These are phyloP conservation scores for Eupithecia abbreviata DNA, from an alignment of 2,888 invertebrate species.

Conservation along the genomic window DNA sequence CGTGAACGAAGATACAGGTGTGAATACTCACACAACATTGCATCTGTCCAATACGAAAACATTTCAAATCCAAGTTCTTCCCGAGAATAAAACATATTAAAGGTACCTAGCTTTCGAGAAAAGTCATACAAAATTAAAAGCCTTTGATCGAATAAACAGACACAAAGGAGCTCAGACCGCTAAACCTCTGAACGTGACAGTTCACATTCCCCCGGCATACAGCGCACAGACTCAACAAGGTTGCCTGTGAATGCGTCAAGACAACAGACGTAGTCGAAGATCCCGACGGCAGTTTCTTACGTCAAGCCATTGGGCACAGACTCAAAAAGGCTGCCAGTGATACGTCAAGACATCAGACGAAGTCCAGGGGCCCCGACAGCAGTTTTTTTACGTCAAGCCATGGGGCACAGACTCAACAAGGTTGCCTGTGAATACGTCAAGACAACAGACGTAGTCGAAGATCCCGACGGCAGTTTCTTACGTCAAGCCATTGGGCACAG, in stretches of 20 bases:
- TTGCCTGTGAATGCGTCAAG: constrained; percentile 37
- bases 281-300: constrained; percentile 8
- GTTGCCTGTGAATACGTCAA: constrained; percentile 38
- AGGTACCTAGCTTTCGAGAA: background rate
- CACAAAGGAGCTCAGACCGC: constrained; percentile 36
- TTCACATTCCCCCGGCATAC: constrained; percentile 57
- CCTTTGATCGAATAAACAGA: constrained; percentile 35
- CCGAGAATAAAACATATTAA: background rate
- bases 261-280: constrained; percentile 24
- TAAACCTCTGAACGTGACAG: constrained; percentile 55
- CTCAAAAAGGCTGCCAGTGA: background rate
- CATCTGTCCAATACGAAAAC: background rate
- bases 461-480: constrained; percentile 15
- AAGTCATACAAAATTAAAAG: constrained; percentile 26
- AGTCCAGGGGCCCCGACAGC: background rate
- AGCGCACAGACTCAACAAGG: constrained; percentile 54
- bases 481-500: background rate
- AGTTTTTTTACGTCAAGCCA: too few relatives aligned
- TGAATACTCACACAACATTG: background rate
- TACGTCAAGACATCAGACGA: background rate
- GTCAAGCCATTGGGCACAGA: background rate
- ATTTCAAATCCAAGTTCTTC: background rate
- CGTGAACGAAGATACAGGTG: too few relatives aligned
- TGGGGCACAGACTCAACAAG: constrained; percentile 55
- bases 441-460: constrained; percentile 24